Evolutionary conservation across 2,888 invertebrate species (phyloP), one percentile per base, ranked within the genome.

Genomic region (Nasonovia ribisnigri): DNA sequence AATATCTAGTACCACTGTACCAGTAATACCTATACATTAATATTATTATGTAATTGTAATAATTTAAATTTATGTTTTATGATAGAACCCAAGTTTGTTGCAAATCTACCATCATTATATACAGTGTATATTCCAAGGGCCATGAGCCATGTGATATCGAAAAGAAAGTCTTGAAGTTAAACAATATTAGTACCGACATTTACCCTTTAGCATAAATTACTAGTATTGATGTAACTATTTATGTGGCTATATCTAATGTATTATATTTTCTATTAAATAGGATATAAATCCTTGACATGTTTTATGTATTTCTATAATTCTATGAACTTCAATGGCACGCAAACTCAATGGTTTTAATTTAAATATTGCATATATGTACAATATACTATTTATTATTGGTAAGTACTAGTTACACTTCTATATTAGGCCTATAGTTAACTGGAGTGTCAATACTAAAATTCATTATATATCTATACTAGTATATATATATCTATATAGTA

Each of bases 311-410:
- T 51, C 36, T 88, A n/a, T 51, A 36, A n/a, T 51, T 48, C 48
- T 87, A 87, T 24, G 36, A 88, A 51, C 88, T 51, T 88, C 48
- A 54, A 51, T 88, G n/a, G 48, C 20, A 36, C 51, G 20, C 3
- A 51, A 51, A 88, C 16, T 88, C 29, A 36, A 51, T 88, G 24
- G 48, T 88, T 88, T 51, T n/a, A 88, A 88, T 88, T 88, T 88
- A 88, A 88, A 51, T 88, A 88, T 51, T 36, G n/a, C 88, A 36
- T n/a, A 36, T 67, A 67, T 36, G n/a, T 67, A 67, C 67, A 67
- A 36, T 20, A 6, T 67, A 67, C 36, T 36, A 16, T 67, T 13
- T 51, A 87, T n/a, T 84, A 11, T 43, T 46, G 4, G 24, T n/a
- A n/a, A n/a, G n/a, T 20, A 67, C 67, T 67, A 67, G 67, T 20